Evolutionary conservation across 2,797 vertebrate species (phyloP).

Genomic region (Moxostoma hubbsi): DNA sequence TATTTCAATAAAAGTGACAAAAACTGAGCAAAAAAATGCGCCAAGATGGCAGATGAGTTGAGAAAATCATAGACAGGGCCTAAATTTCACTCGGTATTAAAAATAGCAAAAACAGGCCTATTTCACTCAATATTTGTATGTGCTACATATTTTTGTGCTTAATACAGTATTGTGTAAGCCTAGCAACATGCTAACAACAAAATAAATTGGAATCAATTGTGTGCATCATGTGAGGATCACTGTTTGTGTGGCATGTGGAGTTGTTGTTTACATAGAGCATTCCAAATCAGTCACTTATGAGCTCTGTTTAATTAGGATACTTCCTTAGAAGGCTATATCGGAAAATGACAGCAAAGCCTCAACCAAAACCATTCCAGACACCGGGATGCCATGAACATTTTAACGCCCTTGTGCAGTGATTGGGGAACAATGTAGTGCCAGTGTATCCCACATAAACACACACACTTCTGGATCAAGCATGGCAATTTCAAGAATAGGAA

Average conservation of each 20-base stretch:
- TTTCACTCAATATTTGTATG: no score
- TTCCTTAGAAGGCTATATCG: background rate
- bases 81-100: no score
- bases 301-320: background rate
- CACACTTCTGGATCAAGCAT: conserved; percentile 30
- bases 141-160: background rate
- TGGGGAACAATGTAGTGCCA: background rate
- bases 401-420: no score
- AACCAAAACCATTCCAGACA: no score
- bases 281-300: background rate
- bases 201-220: background rate
- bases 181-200: background rate
- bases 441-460: conserved; percentile 20
- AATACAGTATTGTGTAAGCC: background rate
- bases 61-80: no score
- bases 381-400: no score
- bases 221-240: background rate
- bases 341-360: no score
- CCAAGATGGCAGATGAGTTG: no score
- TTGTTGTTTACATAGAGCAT: background rate
- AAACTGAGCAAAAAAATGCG: no score
- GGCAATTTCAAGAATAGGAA: conserved; percentile 42
- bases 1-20: no score
- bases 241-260: background rate
- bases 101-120: no score